phyloP scores from a whole-genome alignment of 23 tunicate species.

The Diplosoma virens region DNA sequence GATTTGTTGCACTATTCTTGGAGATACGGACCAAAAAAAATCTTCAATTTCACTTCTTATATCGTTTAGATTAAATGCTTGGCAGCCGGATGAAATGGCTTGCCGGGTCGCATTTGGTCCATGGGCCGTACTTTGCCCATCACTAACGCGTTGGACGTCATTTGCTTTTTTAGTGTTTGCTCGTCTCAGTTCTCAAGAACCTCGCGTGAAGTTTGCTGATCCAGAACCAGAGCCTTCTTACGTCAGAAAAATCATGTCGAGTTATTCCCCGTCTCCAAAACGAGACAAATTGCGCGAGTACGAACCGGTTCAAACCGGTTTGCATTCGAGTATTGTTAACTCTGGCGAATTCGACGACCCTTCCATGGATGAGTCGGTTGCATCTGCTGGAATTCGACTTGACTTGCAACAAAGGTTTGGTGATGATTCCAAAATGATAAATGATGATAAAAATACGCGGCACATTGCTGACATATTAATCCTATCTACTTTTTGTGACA shows the following conservation, averaged over 20 bases:
- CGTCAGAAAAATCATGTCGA: neutral
- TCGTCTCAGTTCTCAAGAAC: neutral
- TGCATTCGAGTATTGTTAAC: conserved; percentile 6
- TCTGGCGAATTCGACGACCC: conserved; percentile 14
- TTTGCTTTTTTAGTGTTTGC: neutral
- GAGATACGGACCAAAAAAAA: no score
- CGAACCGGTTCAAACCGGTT: conserved; percentile 25
- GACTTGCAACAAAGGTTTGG: conserved; percentile 9
- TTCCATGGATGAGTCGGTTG: conserved; percentile 4
- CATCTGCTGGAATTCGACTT: conserved; percentile 7
- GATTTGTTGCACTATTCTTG: no score
- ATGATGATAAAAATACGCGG: no score
- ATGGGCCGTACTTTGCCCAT: no score
- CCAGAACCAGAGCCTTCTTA: neutral
- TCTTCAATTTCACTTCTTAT: no score
- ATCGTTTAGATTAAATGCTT: no score
- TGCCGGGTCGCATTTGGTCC: no score
- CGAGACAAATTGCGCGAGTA: conserved; percentile 11
- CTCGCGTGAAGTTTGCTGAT: neutral
- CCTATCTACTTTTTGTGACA: no score
- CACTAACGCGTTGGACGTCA: no score
- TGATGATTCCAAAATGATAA: no score
- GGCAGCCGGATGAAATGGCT: neutral
- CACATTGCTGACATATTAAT: no score
- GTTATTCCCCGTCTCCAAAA: conserved; percentile 2